A percentile compares a stretch with the other conserved stretches of the same genome.
Conservation (phyloP, 1,140 invertebrate genomes). For the Microplitis mediator region DNA sequence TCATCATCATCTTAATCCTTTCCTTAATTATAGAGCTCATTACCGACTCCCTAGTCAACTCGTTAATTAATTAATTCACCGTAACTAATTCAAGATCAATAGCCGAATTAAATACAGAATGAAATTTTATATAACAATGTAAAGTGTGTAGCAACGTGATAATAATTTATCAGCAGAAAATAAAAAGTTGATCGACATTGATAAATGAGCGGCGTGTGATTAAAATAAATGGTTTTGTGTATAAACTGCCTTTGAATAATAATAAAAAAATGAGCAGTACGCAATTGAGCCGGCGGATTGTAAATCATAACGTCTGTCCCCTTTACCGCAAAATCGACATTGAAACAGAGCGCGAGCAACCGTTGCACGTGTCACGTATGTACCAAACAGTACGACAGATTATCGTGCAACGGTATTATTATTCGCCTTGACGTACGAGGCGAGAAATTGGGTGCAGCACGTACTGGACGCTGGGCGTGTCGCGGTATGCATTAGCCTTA, state of each 20-base stretch:
- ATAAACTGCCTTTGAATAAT: neutral
- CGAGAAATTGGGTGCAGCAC: conserved; percentile 30
- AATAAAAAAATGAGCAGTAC: neutral
- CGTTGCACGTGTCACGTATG: too few species aligned
- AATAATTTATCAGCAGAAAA: too few species aligned
- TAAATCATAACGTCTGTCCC: conserved; percentile 8
- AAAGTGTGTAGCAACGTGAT: too few species aligned
- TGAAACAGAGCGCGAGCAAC: neutral
- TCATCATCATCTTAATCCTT: too few species aligned
- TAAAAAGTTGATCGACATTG: too few species aligned
- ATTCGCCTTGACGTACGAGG: conserved; percentile 20
- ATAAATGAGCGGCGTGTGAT: too few species aligned
- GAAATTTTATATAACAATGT: neutral
- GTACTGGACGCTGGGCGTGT: conserved; percentile 12
- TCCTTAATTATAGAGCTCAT: too few species aligned
- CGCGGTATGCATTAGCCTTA: conserved; percentile 15
- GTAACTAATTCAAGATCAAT: too few species aligned
- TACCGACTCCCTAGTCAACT: too few species aligned
- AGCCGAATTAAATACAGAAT: neutral
- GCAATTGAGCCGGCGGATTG: neutral
- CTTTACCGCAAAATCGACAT: conserved; percentile 10
- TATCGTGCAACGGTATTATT: conserved; percentile 17
- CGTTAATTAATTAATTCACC: too few species aligned
- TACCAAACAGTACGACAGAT: conserved; percentile 12
- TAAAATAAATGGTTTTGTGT: too few species aligned